Conservation (phyloP, 2,888 invertebrate species). For the Diploptera punctata region DNA sequence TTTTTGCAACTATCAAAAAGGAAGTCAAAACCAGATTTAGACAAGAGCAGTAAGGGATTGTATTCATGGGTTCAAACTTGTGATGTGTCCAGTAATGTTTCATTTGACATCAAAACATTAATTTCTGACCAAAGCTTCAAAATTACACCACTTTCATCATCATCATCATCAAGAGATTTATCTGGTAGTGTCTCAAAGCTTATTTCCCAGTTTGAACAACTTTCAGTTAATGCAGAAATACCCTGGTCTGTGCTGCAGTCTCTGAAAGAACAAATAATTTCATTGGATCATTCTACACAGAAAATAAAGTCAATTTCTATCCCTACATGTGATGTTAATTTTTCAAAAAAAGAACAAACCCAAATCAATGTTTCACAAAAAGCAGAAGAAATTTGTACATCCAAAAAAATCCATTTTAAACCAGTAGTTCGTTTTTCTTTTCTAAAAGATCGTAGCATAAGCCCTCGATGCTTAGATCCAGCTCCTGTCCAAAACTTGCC, state of each 20-base stretch:
- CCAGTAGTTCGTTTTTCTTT: slow-evolving; percentile 32
- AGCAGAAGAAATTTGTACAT: not conserved
- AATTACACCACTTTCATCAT: slow-evolving; percentile 5
- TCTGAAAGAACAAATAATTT: not conserved
- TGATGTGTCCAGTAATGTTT: slow-evolving; percentile 28
- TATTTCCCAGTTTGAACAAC: slow-evolving; percentile 34
- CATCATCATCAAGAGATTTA: slow-evolving; percentile 15
- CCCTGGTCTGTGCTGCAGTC: not conserved
- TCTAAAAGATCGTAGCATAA: slow-evolving; percentile 36
- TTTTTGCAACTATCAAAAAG: not conserved
- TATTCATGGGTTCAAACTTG: slow-evolving; percentile 5
- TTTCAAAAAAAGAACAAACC: not conserved
- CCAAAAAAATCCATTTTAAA: slow-evolving; percentile 7
- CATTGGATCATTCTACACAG: not conserved
- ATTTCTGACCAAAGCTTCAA: slow-evolving; percentile 6
- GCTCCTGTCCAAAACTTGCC: slow-evolving; percentile 26
- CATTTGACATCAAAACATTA: slow-evolving; percentile 8
- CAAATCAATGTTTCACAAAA: not conserved
- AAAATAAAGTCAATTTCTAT: too few relatives aligned
- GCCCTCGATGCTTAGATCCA: slow-evolving; percentile 29
- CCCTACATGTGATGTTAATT: too few relatives aligned
- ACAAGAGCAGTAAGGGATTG: not conserved
- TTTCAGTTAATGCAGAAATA: not conserved
- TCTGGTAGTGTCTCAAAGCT: slow-evolving; percentile 38
- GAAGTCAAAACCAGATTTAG: not conserved